Evolutionary conservation across 2,888 invertebrate species (phyloP).

Genomic region (Hyposoter dolosus): DNA sequence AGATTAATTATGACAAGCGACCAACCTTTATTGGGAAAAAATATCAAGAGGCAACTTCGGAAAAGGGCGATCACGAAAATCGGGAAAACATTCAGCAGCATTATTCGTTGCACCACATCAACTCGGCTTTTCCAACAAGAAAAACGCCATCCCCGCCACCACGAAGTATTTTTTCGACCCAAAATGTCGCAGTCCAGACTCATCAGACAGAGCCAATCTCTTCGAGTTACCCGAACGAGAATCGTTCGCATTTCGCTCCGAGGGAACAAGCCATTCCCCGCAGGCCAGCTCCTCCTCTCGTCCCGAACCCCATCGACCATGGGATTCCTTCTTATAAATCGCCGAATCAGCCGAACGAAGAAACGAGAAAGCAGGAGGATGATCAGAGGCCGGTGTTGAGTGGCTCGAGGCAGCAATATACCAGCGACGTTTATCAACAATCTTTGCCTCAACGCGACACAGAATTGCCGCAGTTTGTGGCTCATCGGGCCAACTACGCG

Average conservation of each 20-base stretch:
- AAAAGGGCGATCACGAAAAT: constrained; percentile 58
- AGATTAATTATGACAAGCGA: constrained; percentile 62
- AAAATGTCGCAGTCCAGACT: constrained; percentile 70
- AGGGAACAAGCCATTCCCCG: constrained; percentile 32
- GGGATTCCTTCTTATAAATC: not conserved
- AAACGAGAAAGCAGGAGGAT: not conserved
- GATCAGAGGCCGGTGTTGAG: not conserved
- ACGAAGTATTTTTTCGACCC: constrained; percentile 44
- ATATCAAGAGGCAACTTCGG: constrained; percentile 42
- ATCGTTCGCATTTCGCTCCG: constrained; percentile 14
- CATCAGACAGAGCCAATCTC: constrained; percentile 38
- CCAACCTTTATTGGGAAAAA: constrained; percentile 42
- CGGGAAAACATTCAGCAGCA: constrained; percentile 30
- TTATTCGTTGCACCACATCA: constrained; percentile 44
- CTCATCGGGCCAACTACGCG: constrained; percentile 35
- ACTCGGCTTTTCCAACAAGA: constrained; percentile 34
- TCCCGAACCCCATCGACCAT: not conserved
- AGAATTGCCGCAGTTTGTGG: constrained; percentile 19
- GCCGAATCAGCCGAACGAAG: constrained; percentile 3
- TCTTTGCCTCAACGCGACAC: constrained; percentile 64
- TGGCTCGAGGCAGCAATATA: constrained; percentile 22
- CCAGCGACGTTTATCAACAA: constrained; percentile 25
- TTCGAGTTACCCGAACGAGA: constrained; percentile 18
- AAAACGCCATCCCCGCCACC: constrained; percentile 56
- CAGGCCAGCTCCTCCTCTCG: constrained; percentile 17